A percentile compares a stretch with the other conserved stretches of the same genome.
Evolutionary conservation across 1,140 invertebrate genomes (phyloP).

Genomic region (Temnothorax longispinosus): DNA sequence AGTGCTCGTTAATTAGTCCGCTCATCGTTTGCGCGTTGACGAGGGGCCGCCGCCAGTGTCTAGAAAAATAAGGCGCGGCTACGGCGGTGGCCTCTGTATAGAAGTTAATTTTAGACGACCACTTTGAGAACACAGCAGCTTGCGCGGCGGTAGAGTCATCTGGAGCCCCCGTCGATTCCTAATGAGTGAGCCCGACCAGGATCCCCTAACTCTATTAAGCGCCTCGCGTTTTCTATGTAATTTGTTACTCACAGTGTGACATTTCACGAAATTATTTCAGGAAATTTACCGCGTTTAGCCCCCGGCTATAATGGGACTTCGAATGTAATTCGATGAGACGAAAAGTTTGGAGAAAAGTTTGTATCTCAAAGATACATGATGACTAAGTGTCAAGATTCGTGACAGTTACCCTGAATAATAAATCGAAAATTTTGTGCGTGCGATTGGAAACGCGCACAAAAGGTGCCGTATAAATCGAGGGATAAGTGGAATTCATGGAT

Average conservation of each 20-base stretch:
- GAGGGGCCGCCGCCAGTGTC: slow-evolving; percentile 38
- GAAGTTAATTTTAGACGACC: slow-evolving; percentile 46
- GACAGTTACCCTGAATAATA: not conserved
- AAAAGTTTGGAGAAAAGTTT: not conserved
- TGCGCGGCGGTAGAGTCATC: slow-evolving; percentile 40
- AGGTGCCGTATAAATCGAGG: slow-evolving; percentile 7
- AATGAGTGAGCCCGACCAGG: not conserved
- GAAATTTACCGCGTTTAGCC: not conserved
- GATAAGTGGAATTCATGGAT: slow-evolving; percentile 31
- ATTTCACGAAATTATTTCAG: slow-evolving; percentile 4
- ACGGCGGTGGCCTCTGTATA: slow-evolving; percentile 12
- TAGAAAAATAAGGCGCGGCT: slow-evolving; percentile 30
- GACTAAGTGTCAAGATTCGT: not conserved
- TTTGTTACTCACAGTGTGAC: slow-evolving; percentile 17
- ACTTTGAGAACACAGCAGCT: slow-evolving; percentile 32
- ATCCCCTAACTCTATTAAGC: slow-evolving; percentile 40
- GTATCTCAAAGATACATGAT: not conserved
- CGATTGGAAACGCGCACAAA: not conserved
- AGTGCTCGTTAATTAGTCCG: slow-evolving; percentile 57
- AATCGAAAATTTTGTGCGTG: not conserved
- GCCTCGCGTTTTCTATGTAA: slow-evolving; percentile 6
- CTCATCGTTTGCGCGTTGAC: slow-evolving; percentile 50
- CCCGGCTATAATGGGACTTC: not conserved
- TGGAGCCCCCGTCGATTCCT: slow-evolving; percentile 20
- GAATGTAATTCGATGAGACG: not conserved